Percentiles rank a stretch among this genome's conserved stretches.
Evolutionary conservation across 2,797 vertebrate genomes (phyloP).

Genomic region (Morelia viridis): DNA sequence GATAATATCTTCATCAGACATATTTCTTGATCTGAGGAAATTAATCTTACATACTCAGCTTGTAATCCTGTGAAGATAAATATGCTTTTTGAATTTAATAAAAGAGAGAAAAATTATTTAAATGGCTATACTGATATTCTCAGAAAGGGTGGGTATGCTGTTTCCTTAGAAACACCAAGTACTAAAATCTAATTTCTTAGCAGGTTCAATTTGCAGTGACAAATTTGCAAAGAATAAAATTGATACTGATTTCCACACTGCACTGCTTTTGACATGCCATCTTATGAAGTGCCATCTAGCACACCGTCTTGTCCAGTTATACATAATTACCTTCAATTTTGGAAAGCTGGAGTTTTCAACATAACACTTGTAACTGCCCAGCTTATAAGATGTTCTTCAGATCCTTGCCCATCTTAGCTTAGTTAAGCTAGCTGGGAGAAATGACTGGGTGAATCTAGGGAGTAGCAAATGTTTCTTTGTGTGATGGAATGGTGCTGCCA

Average conservation of each 20-base stretch:
- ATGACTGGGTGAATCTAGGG: not conserved
- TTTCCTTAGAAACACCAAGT: not conserved
- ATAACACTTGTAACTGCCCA: not conserved
- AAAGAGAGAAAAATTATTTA: not conserved
- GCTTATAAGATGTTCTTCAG: not conserved
- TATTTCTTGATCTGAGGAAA: slow-evolving; percentile 43
- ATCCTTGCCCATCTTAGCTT: not conserved
- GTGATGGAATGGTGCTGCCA: not conserved
- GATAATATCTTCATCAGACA: slow-evolving; percentile 74
- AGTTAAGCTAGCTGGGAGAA: not conserved
- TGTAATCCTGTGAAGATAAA: slow-evolving; percentile 9
- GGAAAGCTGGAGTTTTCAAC: not conserved
- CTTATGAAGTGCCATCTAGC: not conserved
- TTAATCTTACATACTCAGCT: slow-evolving; percentile 3
- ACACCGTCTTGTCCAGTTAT: not conserved
- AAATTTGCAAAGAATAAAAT: not conserved
- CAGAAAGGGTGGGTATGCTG: not conserved
- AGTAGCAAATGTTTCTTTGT: not conserved
- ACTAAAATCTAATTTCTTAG: not conserved
- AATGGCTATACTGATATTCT: not conserved
- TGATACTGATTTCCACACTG: not conserved
- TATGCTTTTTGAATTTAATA: slow-evolving; percentile 34
- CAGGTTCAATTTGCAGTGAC: not conserved
- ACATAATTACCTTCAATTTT: not conserved
- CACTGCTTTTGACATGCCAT: not conserved